phyloP scores from a whole-genome alignment of 2,797 vertebrate genomes.

The Phyllotis vaccarum region DNA sequence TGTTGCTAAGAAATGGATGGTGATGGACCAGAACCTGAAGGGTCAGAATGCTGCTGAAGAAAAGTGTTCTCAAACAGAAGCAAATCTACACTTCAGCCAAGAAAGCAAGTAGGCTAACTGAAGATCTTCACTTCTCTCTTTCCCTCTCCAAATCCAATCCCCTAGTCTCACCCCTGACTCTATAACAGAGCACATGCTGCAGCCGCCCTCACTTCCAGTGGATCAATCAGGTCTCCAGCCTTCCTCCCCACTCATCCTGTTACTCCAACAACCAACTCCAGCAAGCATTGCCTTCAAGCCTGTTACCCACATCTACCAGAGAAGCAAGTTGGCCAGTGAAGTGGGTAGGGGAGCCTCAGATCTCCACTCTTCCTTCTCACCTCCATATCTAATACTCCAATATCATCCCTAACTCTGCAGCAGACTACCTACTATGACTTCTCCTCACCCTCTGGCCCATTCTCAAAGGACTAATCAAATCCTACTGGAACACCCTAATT shows the following conservation, averaged over 20 bases:
- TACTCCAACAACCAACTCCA: not conserved
- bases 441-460: not conserved
- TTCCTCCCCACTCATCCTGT: not conserved
- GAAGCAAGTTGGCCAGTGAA: not conserved
- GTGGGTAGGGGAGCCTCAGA: not conserved
- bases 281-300: not conserved
- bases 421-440: not conserved
- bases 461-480: not conserved
- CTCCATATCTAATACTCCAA: not conserved
- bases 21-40: constrained; percentile 95
- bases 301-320: not conserved
- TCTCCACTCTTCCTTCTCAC: not conserved
- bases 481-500: not conserved
- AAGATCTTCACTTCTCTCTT: not conserved
- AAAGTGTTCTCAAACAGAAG: constrained; percentile 83
- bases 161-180: not conserved
- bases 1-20: constrained; percentile 92
- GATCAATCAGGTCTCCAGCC: not conserved
- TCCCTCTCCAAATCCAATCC: not conserved
- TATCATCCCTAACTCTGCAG: not conserved
- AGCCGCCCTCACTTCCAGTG: not conserved
- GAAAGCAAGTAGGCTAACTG: not conserved
- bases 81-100: not conserved
- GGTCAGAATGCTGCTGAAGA: constrained; percentile 94
- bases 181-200: not conserved